phyloP scores from a whole-genome alignment of 2,113 vertebrate genomes.

The Mugil cephalus region DNA sequence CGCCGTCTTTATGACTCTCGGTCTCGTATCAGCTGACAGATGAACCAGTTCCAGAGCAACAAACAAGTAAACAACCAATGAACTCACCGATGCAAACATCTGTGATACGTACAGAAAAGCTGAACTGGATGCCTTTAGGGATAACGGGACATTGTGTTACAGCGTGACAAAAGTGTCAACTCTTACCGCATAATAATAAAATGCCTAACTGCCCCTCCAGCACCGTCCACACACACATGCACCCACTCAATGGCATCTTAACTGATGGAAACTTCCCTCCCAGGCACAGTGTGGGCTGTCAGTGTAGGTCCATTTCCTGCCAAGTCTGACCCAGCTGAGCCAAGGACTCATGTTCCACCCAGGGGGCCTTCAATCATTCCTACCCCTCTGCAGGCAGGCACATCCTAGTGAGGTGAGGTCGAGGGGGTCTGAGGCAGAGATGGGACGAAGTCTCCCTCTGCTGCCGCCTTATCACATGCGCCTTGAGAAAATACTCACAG shows the following conservation, averaged over 20 bases:
- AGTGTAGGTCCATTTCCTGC: conserved; percentile 66
- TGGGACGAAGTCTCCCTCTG: conserved; percentile 77
- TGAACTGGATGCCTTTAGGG: neutral
- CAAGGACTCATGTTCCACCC: conserved; percentile 73
- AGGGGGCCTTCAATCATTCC: conserved; percentile 63
- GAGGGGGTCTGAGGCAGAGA: conserved; percentile 24
- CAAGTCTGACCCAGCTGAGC: conserved; percentile 66
- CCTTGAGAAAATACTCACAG: conserved; percentile 6
- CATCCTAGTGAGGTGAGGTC: conserved; percentile 23
- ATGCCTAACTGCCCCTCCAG: conserved; percentile 8
- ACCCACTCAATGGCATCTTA: conserved; percentile 54
- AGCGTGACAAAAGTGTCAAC: conserved; percentile 10
- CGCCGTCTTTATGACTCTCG: conserved; percentile 16
- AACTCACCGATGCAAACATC: neutral
- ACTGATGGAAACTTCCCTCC: conserved; percentile 73
- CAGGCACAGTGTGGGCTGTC: conserved; percentile 59
- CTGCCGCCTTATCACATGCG: conserved; percentile 51
- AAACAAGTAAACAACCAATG: conserved; percentile 54
- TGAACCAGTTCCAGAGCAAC: conserved; percentile 31
- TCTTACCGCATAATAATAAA: conserved; percentile 40
- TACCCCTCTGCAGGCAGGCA: conserved; percentile 35
- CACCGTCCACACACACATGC: conserved; percentile 14
- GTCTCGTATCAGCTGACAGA: conserved; percentile 42
- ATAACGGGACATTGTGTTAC: conserved; percentile 1
- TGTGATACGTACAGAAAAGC: neutral